phyloP scores from a whole-genome alignment of 64 coral and sea anemone species.

The Dendronephthya gigantea region DNA sequence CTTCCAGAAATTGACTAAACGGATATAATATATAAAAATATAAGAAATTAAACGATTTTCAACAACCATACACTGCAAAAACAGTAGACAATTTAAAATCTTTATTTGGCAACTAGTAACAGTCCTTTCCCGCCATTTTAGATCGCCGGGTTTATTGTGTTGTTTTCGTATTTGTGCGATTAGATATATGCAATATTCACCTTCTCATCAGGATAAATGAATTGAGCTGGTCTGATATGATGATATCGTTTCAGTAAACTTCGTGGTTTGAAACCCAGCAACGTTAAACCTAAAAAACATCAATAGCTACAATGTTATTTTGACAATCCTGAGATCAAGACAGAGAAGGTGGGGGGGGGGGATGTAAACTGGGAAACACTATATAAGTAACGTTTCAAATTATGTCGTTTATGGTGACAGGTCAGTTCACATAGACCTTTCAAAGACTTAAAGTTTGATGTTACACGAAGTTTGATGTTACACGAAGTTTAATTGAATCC shows the following conservation, averaged over 20 bases:
- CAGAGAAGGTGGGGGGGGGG: neutral
- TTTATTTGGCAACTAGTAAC: too few relatives aligned
- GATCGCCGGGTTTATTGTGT: too few relatives aligned
- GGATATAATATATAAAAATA: neutral
- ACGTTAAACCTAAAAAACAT: slow-evolving; percentile 54
- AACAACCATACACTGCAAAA: too few relatives aligned
- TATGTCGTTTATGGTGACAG: too few relatives aligned
- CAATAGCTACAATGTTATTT: neutral
- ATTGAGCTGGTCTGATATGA: slow-evolving; percentile 79
- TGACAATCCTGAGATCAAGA: neutral
- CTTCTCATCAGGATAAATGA: slow-evolving; percentile 94
- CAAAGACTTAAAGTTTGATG: too few relatives aligned
- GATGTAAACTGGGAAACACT: neutral
- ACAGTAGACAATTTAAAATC: too few relatives aligned
- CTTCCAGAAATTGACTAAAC: slow-evolving; percentile 67
- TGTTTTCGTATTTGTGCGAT: neutral
- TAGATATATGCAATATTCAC: slow-evolving; percentile 2
- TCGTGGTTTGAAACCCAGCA: slow-evolving; percentile 86
- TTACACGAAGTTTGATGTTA: too few relatives aligned
- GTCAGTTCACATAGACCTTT: too few relatives aligned
- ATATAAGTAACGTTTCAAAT: too few relatives aligned
- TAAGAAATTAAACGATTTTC: too few relatives aligned
- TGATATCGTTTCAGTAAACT: slow-evolving; percentile 52
- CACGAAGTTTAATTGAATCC: too few relatives aligned
- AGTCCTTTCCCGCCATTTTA: too few relatives aligned